phyloP scores from a whole-genome alignment of 2,888 invertebrate species.

The Resseliella maxima region DNA sequence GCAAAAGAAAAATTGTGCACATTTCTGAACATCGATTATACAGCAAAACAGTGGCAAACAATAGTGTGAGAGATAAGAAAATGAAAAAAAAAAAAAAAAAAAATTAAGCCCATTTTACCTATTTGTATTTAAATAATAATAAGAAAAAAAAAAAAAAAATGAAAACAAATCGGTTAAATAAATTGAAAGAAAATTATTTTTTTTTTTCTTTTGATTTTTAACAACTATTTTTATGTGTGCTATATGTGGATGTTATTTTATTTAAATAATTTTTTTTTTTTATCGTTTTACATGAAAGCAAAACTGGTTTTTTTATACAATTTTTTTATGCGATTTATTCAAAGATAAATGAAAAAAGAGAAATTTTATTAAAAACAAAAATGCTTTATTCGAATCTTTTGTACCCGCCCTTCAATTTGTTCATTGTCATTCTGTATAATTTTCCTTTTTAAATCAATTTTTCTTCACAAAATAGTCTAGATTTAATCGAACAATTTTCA shows the following conservation, averaged over 20 bases:
- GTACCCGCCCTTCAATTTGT: background rate
- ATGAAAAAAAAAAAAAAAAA: no score
- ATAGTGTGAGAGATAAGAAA: no score
- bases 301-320: background rate
- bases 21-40: background rate
- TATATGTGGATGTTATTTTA: background rate
- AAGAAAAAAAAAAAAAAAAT: background rate
- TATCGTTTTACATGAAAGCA: background rate
- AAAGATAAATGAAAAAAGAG: background rate
- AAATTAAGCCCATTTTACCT: conserved; percentile 34
- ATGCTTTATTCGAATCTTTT: background rate
- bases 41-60: conserved; percentile 17
- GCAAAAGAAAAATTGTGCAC: background rate
- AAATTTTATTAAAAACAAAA: background rate
- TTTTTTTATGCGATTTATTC: background rate
- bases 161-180: background rate
- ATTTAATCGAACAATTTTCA: no score
- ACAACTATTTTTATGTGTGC: conserved; percentile 15
- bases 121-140: background rate
- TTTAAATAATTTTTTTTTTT: background rate
- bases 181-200: background rate
- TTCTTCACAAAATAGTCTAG: no score
- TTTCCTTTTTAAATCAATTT: background rate
- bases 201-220: background rate
- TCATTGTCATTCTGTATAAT: no score